Evolutionary conservation across 2,888 invertebrate genomes (phyloP).

Genomic region (Hoplodrina ambigua): DNA sequence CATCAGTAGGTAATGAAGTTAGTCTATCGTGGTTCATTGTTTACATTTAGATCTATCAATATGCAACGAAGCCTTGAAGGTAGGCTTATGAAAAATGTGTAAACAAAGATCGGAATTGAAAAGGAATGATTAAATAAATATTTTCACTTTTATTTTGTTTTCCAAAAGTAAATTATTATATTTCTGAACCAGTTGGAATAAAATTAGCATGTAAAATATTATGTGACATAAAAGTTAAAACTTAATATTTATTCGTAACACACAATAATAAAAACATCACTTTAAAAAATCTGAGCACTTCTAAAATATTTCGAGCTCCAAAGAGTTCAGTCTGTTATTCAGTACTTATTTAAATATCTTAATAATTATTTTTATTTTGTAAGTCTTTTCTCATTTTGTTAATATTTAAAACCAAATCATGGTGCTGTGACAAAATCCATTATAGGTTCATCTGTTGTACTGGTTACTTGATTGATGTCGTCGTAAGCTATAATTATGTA

Average conservation of each 20-base stretch:
- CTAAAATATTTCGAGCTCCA: background rate
- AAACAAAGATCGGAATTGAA: background rate
- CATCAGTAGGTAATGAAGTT: background rate
- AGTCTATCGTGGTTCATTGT: constrained; percentile 4
- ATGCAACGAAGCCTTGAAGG: background rate
- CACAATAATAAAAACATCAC: background rate
- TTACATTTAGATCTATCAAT: background rate
- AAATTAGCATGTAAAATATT: background rate
- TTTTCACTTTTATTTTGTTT: constrained; percentile 1
- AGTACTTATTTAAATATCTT: constrained; percentile 2
- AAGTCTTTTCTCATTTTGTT: constrained; percentile 6
- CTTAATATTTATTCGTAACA: constrained; percentile 23
- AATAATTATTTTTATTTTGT: background rate
- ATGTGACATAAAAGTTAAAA: constrained; percentile 6
- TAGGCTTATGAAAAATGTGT: background rate
- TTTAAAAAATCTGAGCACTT: background rate
- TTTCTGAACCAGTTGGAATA: background rate
- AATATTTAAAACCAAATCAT: constrained; percentile 4
- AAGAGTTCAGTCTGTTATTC: constrained; percentile 8
- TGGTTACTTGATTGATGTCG: constrained; percentile 30
- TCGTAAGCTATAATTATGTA: constrained; percentile 43
- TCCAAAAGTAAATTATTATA: background rate
- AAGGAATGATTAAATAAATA: background rate
- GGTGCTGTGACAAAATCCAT: constrained; percentile 21
- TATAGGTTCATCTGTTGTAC: constrained; percentile 37